These are phyloP conservation scores for Perodicticus potto DNA, from an alignment of 2,797 vertebrate genomes.

Conservation along the genomic window DNA sequence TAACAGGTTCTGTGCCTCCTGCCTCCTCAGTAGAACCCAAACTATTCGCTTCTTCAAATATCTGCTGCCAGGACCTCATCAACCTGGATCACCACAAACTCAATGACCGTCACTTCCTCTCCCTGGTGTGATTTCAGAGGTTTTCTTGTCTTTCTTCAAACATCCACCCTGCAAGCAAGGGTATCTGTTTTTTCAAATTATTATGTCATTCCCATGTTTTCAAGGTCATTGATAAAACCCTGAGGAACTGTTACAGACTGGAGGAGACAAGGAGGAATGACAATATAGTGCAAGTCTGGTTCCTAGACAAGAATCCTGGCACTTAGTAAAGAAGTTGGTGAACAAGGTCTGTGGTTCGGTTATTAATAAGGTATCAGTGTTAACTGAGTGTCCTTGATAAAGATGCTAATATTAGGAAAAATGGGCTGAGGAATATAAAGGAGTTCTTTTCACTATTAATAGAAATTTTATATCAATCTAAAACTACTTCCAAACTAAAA, in stretches of 20 bases:
- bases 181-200: not conserved
- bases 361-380: not conserved
- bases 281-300: not conserved
- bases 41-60: not conserved
- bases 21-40: not conserved
- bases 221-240: not conserved
- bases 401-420: not conserved
- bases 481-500: slow-evolving; percentile 1
- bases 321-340: not conserved
- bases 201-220: not conserved
- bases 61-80: not conserved
- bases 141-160: not conserved
- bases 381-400: not conserved
- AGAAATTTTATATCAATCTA: not conserved
- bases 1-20: not conserved
- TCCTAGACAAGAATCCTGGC: not conserved
- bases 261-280: not conserved
- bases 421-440: not conserved
- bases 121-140: not conserved
- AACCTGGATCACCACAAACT: not conserved
- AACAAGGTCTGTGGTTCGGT: not conserved
- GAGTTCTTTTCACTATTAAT: not conserved
- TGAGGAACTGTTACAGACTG: not conserved
- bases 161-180: not conserved
- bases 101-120: not conserved